A percentile compares a stretch with the other conserved stretches of the same genome.
These are phyloP conservation scores for Drosophila suzukii DNA, from an alignment of 1,140 invertebrate species.

Conservation along the genomic window DNA sequence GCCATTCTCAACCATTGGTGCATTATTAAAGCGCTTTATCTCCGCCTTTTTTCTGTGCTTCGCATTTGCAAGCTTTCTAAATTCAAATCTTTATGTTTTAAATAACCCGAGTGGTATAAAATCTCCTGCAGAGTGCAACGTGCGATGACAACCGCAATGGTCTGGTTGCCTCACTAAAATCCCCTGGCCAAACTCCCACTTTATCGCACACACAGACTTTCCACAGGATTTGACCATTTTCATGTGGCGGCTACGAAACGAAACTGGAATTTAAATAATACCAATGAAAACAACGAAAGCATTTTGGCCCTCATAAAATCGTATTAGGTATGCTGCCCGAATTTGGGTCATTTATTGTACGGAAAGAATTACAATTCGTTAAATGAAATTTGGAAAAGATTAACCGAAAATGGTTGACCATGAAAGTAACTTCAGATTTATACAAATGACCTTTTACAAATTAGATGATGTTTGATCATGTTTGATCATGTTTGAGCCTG, in stretches of 20 bases:
- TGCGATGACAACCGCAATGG: conserved; percentile 4
- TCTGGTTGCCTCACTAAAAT: neutral
- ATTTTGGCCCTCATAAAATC: neutral
- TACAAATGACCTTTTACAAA: neutral
- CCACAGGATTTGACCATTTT: conserved; percentile 3
- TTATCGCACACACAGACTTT: conserved; percentile 1
- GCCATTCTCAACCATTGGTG: neutral
- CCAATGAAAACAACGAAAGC: conserved; percentile 6
- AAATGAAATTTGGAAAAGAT: neutral
- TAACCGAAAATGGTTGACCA: neutral
- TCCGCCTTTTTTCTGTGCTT: neutral
- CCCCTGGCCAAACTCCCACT: neutral
- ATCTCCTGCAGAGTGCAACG: conserved; percentile 6
- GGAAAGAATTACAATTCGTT: conserved; percentile 1
- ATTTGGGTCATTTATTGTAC: conserved; percentile 5
- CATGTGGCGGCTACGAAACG: conserved; percentile 1
- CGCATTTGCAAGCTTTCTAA: neutral
- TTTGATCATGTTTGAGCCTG: neutral
- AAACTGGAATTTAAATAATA: conserved; percentile 5
- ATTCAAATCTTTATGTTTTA: neutral
- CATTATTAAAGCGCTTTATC: neutral
- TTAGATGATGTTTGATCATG: neutral
- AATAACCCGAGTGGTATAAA: neutral
- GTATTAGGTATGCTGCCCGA: neutral
- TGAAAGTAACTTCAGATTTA: neutral